A percentile compares a stretch with the other conserved stretches of the same genome.
These are phyloP conservation scores for Drosophila colorata DNA, from an alignment of 2,888 invertebrate genomes.

Conservation along the genomic window DNA sequence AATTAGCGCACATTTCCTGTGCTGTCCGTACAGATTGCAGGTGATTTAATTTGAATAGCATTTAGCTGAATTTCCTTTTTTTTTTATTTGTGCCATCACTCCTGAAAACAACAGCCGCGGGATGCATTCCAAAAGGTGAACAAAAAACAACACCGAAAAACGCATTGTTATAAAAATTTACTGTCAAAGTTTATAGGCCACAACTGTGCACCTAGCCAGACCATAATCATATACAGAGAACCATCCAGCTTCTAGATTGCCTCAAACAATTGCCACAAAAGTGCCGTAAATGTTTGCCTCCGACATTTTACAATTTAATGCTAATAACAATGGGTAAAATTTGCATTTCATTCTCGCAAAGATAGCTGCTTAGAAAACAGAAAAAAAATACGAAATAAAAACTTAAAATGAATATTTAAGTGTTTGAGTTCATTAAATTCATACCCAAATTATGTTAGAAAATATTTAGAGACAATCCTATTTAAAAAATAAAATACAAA, in stretches of 20 bases:
- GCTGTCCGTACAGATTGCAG: conserved; percentile 60
- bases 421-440: not conserved
- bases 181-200: conserved; percentile 69
- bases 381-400: not conserved
- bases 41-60: conserved; percentile 74
- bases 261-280: conserved; percentile 37
- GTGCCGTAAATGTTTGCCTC: conserved; percentile 40
- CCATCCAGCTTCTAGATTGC: conserved; percentile 22
- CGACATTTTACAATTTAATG: conserved; percentile 52
- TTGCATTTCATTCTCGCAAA: conserved; percentile 31
- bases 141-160: conserved; percentile 23
- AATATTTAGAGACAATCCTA: not conserved
- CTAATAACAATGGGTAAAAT: conserved; percentile 40
- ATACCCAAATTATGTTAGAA: too few relatives aligned
- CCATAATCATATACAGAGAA: conserved; percentile 34
- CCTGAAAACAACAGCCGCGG: conserved; percentile 40
- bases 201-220: conserved; percentile 50
- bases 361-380: not conserved
- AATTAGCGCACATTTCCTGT: conserved; percentile 65
- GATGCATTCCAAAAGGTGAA: conserved; percentile 46
- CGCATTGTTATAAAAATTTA: conserved; percentile 74
- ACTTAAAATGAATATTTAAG: not conserved
- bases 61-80: conserved; percentile 51
- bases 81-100: conserved; percentile 12
- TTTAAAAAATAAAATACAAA: too few relatives aligned